Evolutionary conservation across 1,140 invertebrate species (phyloP).

Genomic region (Aleiodes sp.): DNA sequence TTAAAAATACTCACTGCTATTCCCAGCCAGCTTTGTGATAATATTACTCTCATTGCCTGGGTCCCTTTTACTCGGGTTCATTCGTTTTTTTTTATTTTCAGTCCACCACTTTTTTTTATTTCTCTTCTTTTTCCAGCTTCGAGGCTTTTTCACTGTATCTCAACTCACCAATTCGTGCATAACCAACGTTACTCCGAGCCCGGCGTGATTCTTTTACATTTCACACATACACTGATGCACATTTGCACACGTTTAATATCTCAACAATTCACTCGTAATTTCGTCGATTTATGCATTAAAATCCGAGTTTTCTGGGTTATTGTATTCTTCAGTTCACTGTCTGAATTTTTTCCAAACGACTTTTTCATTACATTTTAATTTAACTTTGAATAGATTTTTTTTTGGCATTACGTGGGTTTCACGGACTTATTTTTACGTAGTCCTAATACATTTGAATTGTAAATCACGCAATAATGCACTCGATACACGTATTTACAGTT

Average conservation of each 20-base stretch:
- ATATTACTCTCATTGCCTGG: background rate
- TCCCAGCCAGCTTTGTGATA: background rate
- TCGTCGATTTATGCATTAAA: background rate
- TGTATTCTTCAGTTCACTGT: background rate
- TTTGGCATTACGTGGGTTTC: too few species aligned
- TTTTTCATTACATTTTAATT: too few species aligned
- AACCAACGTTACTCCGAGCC: background rate
- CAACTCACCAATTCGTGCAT: background rate
- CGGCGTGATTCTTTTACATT: background rate
- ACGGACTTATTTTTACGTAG: too few species aligned
- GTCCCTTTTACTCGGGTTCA: background rate
- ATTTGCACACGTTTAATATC: background rate
- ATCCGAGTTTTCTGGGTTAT: background rate
- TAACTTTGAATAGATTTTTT: too few species aligned
- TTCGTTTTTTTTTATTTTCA: background rate
- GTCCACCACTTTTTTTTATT: background rate
- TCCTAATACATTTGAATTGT: too few species aligned
- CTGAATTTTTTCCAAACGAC: too few species aligned
- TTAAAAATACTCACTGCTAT: conserved; percentile 47
- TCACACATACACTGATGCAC: background rate
- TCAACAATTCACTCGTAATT: background rate
- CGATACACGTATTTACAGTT: too few species aligned
- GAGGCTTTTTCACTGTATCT: background rate
- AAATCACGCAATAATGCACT: too few species aligned
- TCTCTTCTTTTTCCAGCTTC: background rate